These are phyloP conservation scores for Tenrec ecaudatus DNA, from an alignment of 2,113 vertebrate species.

Conservation along the genomic window DNA sequence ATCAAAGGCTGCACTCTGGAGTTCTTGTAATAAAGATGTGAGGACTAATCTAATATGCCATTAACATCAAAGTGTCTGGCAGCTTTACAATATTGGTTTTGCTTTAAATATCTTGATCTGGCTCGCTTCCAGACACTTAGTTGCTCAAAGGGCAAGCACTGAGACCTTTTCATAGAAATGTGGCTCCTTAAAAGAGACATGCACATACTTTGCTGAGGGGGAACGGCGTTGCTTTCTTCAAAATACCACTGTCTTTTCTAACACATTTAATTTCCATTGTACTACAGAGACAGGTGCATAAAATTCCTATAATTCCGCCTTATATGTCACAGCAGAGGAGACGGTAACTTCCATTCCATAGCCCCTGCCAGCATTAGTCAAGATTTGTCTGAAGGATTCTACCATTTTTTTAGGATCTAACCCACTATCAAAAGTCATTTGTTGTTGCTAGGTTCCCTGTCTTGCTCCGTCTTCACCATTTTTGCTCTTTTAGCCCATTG, in stretches of 20 bases:
- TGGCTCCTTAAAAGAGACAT: conserved; percentile 44
- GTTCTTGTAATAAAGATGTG: conserved; percentile 61
- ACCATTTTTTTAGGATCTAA: background rate
- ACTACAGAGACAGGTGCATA: background rate
- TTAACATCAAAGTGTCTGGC: conserved; percentile 58
- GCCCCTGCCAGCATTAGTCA: background rate
- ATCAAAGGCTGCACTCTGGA: conserved; percentile 43
- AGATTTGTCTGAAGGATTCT: background rate
- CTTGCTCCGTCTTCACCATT: no score
- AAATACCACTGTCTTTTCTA: conserved; percentile 45
- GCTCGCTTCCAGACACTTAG: conserved; percentile 9
- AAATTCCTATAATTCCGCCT: background rate
- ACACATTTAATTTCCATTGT: background rate
- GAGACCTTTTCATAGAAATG: conserved; percentile 46
- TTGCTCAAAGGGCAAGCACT: background rate
- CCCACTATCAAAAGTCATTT: background rate
- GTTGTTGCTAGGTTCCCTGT: no score
- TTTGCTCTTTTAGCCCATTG: background rate
- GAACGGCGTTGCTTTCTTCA: background rate
- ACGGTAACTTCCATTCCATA: background rate
- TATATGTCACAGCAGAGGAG: background rate
- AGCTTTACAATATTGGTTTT: conserved; percentile 32
- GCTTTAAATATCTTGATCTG: conserved; percentile 27
- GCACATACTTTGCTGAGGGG: background rate
- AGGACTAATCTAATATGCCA: conserved; percentile 43